Evolutionary conservation across 2,888 invertebrate species (phyloP).

Genomic region (Thereva unica): DNA sequence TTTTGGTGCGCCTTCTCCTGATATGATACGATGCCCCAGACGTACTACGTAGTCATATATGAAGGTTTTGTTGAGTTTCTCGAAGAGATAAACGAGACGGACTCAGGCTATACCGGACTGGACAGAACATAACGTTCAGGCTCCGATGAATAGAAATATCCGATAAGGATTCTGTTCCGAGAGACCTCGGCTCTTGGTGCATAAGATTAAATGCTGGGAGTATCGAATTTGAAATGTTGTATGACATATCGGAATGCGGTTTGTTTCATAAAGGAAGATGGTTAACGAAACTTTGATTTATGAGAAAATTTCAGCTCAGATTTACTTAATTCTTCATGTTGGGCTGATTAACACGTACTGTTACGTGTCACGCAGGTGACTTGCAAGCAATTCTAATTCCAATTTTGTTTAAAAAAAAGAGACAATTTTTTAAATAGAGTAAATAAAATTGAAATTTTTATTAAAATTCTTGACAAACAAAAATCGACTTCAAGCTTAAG

Average conservation of each 20-base stretch:
- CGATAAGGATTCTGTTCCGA: conserved; percentile 13
- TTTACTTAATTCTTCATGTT: too few relatives aligned
- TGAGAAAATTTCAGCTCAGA: conserved; percentile 4
- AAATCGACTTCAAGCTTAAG: too few relatives aligned
- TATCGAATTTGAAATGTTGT: conserved; percentile 7
- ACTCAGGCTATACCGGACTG: neutral
- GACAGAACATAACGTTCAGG: conserved; percentile 1
- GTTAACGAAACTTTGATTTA: conserved; percentile 33
- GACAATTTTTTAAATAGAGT: too few relatives aligned
- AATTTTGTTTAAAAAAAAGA: too few relatives aligned
- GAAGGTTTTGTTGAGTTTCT: neutral
- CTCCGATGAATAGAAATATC: conserved; percentile 10
- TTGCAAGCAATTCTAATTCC: too few relatives aligned
- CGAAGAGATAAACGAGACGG: conserved; percentile 17
- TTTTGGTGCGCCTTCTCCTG: too few relatives aligned
- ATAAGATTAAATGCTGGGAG: conserved; percentile 9
- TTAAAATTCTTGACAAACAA: too few relatives aligned
- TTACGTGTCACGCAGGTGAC: too few relatives aligned
- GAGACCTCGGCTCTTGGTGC: neutral
- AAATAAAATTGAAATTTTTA: too few relatives aligned
- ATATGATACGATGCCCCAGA: too few relatives aligned
- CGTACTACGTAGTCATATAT: neutral
- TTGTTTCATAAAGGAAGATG: conserved; percentile 14
- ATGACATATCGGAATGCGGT: conserved; percentile 22
- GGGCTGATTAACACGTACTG: too few relatives aligned